Percentiles rank a stretch among this genome's conserved stretches.
Evolutionary conservation across 2,888 invertebrate genomes (phyloP).

Genomic region (Silvanus unidentatus): DNA sequence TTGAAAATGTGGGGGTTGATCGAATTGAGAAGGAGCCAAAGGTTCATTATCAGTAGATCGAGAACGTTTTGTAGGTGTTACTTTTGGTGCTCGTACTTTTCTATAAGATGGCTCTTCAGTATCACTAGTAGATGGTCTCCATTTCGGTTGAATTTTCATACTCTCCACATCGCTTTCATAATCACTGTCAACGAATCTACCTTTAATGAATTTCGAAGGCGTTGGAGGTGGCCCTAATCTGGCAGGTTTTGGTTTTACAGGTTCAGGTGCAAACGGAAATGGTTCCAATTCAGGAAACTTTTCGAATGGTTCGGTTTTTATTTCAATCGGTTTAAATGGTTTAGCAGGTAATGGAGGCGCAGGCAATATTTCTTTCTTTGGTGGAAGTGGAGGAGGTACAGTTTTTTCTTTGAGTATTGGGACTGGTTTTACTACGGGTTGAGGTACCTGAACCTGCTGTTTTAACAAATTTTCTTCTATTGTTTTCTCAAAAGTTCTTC

Average conservation of each 20-base stretch:
- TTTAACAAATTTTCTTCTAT: constrained; percentile 52
- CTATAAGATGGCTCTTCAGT: constrained; percentile 57
- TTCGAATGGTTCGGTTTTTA: constrained; percentile 40
- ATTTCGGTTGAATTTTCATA: constrained; percentile 47
- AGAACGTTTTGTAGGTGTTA: constrained; percentile 47
- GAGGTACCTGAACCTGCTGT: constrained; percentile 51
- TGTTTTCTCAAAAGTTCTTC: constrained; percentile 53
- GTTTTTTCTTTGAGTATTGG: constrained; percentile 44
- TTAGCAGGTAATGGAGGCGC: constrained; percentile 45
- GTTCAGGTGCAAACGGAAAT: constrained; percentile 48
- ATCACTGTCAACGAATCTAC: constrained; percentile 57
- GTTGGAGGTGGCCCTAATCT: constrained; percentile 51
- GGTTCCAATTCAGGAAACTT: constrained; percentile 48
- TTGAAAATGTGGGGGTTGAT: constrained; percentile 47
- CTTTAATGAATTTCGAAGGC: constrained; percentile 54
- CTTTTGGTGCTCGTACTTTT: constrained; percentile 51
- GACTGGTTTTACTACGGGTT: constrained; percentile 52
- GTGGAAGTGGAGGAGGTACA: constrained; percentile 45
- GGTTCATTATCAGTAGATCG: constrained; percentile 54
- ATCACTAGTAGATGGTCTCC: constrained; percentile 60
- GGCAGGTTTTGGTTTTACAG: constrained; percentile 41
- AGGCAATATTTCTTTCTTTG: constrained; percentile 43
- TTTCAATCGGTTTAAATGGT: constrained; percentile 31
- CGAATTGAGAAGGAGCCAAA: constrained; percentile 52
- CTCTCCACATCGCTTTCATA: constrained; percentile 62